Conservation (phyloP, 2,888 invertebrate species). For the Sisyra nigra region DNA sequence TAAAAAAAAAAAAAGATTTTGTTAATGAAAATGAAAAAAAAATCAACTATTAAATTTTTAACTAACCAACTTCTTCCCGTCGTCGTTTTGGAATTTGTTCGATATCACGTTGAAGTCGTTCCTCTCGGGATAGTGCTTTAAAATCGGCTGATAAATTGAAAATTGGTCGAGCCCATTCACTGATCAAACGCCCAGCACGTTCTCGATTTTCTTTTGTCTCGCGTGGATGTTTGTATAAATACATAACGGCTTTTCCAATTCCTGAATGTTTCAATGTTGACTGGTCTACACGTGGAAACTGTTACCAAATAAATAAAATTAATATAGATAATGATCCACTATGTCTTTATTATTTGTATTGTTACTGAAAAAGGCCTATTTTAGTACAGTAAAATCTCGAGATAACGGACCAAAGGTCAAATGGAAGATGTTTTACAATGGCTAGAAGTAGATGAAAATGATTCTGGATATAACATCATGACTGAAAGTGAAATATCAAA, state of each 20-base stretch:
- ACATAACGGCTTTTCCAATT: constrained; percentile 98
- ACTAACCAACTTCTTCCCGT: constrained; percentile 9
- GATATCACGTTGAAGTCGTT: constrained; percentile 81
- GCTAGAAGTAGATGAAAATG: no score
- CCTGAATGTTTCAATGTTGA: constrained; percentile 87
- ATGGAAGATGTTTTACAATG: no score
- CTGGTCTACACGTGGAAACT: constrained; percentile 84
- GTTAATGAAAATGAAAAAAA: no score
- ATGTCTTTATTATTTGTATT: no score
- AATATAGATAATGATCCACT: no score
- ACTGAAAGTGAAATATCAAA: no score
- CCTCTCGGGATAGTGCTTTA: constrained; percentile 82
- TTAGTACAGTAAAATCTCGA: no score
- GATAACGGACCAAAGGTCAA: no score
- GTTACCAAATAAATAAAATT: no score
- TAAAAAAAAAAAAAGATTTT: neutral
- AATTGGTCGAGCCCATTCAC: constrained; percentile 96
- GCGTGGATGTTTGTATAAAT: constrained; percentile 95
- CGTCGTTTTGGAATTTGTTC: constrained; percentile 58
- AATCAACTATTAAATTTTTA: neutral
- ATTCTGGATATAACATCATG: no score
- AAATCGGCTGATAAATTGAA: constrained; percentile 91
- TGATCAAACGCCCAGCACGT: constrained; percentile 80
- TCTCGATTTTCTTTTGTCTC: constrained; percentile 88
- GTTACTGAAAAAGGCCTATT: no score